Evolutionary conservation across 1,140 invertebrate genomes (phyloP), one percentile per base, ranked within the genome.

Genomic region (Temnothorax curvispinosus): DNA sequence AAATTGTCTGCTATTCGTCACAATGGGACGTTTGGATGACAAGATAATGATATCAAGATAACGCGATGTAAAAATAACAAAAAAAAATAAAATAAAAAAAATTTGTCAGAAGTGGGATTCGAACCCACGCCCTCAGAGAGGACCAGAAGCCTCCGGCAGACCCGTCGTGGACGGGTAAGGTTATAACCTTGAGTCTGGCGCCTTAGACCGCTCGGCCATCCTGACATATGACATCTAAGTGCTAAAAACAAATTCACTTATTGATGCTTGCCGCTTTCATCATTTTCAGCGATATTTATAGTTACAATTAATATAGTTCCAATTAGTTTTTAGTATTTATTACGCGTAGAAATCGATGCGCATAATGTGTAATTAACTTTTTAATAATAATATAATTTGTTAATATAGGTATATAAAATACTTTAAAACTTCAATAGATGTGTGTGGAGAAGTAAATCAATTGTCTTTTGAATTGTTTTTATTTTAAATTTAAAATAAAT

Each of bases 41-140:
- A 9, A 44, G 7, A 58, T 32, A 3, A 44, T 47, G 13, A n/a
- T 6, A 27, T 58, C 2, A 35, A 74, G 27, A 50, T 74, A 18
- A 15, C 27, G 4, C 4, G 21, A 32, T 74, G 38, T 35, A 47
- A n/a, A 62, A n/a, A 62, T 27, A 21, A 64, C 92, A 32, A 41
- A 47, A 47, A 9, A 8, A 44, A 44, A 47, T 11, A 47, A 44
- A 13, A 44, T n/a, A 81, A 96, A 97, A 97, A 97, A 93, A 75
- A 77, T 96, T 95, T 97, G 97, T 97, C 97, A 97, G 97, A 97
- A 97, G 97, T 97, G 97, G 97, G 97, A 97, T 97, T 97, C 97
- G 97, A 97, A 97, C 97, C 97, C 97, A 97, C 97, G 97, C 97
- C 97, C 97, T 97, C 97, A 97, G 96, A 97, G 97, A 97, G 97